Evolutionary conservation across 1,140 invertebrate genomes (phyloP).

Genomic region (Drosophila guanche): DNA sequence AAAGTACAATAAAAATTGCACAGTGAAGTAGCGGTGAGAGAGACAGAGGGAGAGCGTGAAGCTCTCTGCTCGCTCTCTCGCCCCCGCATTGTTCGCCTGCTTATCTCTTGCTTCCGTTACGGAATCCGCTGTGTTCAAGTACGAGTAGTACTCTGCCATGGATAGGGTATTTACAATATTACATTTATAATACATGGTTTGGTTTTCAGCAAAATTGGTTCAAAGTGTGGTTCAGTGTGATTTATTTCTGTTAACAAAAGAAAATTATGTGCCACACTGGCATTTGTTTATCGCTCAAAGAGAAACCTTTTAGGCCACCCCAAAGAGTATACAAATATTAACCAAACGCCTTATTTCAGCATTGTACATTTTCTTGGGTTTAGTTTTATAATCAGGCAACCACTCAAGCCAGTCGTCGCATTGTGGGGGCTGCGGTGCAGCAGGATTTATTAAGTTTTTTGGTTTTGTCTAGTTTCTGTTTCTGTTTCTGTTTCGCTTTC

Average conservation of each 20-base stretch:
- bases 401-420: constrained; percentile 11
- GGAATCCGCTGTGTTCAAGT: not conserved
- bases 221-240: no score
- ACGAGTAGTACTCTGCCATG: not conserved
- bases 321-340: constrained; percentile 7
- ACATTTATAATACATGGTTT: no score
- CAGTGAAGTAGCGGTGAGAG: constrained; percentile 13
- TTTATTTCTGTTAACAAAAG: not conserved
- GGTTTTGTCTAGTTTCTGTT: constrained; percentile 31
- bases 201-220: no score
- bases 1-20: constrained; percentile 33
- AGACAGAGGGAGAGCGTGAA: constrained; percentile 2
- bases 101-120: constrained; percentile 17
- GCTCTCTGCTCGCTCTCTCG: constrained; percentile 1
- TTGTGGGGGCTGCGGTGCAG: constrained; percentile 8
- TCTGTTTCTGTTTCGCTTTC: not conserved
- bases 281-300: no score
- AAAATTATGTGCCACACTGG: not conserved
- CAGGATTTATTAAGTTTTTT: constrained; percentile 63
- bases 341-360: not conserved
- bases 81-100: constrained; percentile 6
- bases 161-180: no score
- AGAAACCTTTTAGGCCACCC: no score
- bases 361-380: constrained; percentile 16
- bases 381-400: constrained; percentile 60